A percentile compares a stretch with the other conserved stretches of the same genome.
Evolutionary conservation across 2,888 invertebrate species (phyloP).

Genomic region (Andrena praecox): DNA sequence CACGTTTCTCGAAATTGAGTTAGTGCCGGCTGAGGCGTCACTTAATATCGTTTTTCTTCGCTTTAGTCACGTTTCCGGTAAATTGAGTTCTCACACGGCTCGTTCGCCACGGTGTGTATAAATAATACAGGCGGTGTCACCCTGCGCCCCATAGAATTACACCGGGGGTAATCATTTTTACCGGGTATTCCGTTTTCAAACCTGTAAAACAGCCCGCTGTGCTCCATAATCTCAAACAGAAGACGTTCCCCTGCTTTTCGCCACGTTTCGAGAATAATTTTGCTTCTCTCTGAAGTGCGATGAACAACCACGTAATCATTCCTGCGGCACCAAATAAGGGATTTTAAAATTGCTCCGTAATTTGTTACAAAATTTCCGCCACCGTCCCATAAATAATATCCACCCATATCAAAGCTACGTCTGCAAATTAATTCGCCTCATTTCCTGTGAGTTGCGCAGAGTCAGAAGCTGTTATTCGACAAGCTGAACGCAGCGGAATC

Average conservation of each 20-base stretch:
- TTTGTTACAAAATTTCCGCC: too few relatives aligned
- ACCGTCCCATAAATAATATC: too few relatives aligned
- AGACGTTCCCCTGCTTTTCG: not conserved
- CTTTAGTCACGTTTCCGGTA: constrained; percentile 55
- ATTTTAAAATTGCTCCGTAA: too few relatives aligned
- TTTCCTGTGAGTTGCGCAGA: not conserved
- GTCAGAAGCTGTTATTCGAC: not conserved
- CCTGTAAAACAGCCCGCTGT: not conserved
- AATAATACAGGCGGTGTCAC: constrained; percentile 37
- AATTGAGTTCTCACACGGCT: constrained; percentile 48
- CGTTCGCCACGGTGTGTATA: constrained; percentile 41
- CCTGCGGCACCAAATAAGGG: too few relatives aligned
- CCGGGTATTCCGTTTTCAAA: not conserved
- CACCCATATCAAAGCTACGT: too few relatives aligned
- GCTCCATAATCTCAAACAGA: not conserved
- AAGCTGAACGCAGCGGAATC: constrained; percentile 1
- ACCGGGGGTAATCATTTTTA: not conserved
- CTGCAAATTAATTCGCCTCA: not conserved
- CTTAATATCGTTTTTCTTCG: constrained; percentile 65
- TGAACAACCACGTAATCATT: too few relatives aligned
- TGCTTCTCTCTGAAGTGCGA: too few relatives aligned
- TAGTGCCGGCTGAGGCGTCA: constrained; percentile 45
- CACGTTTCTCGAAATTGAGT: constrained; percentile 59
- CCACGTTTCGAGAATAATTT: not conserved
- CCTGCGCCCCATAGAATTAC: not conserved